Conservation (phyloP, 2,797 vertebrate genomes). For the Sebastes steindachneri region DNA sequence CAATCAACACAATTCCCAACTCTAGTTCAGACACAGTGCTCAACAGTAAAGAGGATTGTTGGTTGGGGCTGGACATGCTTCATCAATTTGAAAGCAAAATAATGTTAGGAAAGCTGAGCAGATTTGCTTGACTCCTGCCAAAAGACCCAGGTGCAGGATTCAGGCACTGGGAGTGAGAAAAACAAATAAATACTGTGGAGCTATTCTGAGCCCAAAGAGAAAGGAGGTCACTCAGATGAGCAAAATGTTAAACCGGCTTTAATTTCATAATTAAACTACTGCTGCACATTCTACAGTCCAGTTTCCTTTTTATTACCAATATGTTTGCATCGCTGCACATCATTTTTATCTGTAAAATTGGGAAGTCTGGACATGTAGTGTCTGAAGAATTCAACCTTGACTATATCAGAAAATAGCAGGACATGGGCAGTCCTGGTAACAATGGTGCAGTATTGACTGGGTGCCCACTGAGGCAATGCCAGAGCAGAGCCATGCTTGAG, state of each 20-base stretch:
- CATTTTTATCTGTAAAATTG: not conserved
- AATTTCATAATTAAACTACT: slow-evolving; percentile 32
- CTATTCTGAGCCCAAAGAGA: slow-evolving; percentile 27
- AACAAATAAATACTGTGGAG: slow-evolving; percentile 39
- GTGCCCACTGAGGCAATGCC: slow-evolving; percentile 43
- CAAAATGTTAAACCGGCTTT: slow-evolving; percentile 31
- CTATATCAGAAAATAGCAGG: slow-evolving; percentile 24
- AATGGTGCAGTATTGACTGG: slow-evolving; percentile 14
- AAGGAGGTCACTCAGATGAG: slow-evolving; percentile 37
- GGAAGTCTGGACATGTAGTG: not conserved
- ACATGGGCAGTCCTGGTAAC: not conserved
- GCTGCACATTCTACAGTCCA: slow-evolving; percentile 7
- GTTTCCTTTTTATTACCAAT: not conserved
- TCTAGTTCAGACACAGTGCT: slow-evolving; percentile 45
- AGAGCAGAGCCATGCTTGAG: slow-evolving; percentile 40
- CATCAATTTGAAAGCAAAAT: slow-evolving; percentile 52
- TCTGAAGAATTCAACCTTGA: slow-evolving; percentile 11
- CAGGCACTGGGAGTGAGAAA: slow-evolving; percentile 3
- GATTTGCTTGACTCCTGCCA: slow-evolving; percentile 53
- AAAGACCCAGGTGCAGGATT: slow-evolving; percentile 55
- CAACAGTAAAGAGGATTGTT: slow-evolving; percentile 52
- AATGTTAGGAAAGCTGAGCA: slow-evolving; percentile 46
- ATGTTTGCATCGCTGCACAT: not conserved
- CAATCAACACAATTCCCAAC: slow-evolving; percentile 44
- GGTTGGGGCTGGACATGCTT: slow-evolving; percentile 48